phyloP scores from a whole-genome alignment of 2,113 vertebrate species.

The Aspiorhynchus laticeps region DNA sequence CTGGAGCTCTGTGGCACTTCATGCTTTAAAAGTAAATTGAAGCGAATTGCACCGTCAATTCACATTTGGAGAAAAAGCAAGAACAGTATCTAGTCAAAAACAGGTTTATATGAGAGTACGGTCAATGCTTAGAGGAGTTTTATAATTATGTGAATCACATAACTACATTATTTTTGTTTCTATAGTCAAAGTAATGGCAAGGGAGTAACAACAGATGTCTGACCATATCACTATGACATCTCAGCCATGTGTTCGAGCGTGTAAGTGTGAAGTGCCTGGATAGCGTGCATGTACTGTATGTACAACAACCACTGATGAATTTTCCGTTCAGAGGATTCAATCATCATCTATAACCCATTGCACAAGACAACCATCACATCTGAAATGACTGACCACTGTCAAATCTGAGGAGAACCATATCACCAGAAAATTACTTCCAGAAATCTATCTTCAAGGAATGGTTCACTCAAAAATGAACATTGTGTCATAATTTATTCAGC shows the following conservation, averaged over 20 bases:
- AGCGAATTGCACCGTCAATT: constrained; percentile 70
- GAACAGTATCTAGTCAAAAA: constrained; percentile 48
- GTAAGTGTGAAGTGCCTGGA: constrained; percentile 16
- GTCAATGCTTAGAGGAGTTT: neutral
- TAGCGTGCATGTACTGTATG: neutral
- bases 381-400: neutral
- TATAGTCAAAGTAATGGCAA: constrained; percentile 22
- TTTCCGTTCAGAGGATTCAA: neutral
- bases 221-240: neutral
- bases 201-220: constrained; percentile 7
- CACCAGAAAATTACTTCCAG: neutral
- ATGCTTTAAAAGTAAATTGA: constrained; percentile 70
- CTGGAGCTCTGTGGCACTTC: constrained; percentile 41
- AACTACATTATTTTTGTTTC: neutral
- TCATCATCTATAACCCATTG: neutral
- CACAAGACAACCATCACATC: constrained; percentile 3
- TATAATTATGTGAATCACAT: neutral
- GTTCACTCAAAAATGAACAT: neutral
- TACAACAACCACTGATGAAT: neutral
- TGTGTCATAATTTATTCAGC: too few relatives aligned
- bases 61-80: constrained; percentile 54
- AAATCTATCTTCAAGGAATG: neutral
- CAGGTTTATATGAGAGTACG: neutral
- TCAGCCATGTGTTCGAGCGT: constrained; percentile 1
- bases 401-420: neutral